phyloP scores from a whole-genome alignment of 2,113 vertebrate species.

The Myocastor coypus region DNA sequence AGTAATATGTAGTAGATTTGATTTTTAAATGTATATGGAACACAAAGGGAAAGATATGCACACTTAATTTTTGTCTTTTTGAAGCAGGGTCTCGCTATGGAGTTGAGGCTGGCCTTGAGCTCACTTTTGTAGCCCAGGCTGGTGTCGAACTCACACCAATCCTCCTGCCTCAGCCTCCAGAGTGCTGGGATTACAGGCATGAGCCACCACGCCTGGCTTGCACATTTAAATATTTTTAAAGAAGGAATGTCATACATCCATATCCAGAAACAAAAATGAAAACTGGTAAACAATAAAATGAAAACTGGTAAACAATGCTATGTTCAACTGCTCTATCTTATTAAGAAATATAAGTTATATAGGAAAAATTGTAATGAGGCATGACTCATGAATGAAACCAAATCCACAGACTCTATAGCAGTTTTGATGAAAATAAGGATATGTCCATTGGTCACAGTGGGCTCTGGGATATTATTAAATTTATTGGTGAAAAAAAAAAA shows the following conservation, averaged over 20 bases:
- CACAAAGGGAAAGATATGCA: not conserved
- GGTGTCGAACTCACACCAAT: too few relatives aligned
- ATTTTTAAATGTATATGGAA: not conserved
- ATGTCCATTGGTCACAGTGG: not conserved
- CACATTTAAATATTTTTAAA: not conserved
- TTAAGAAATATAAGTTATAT: not conserved
- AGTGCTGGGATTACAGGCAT: too few relatives aligned
- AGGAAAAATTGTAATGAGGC: not conserved
- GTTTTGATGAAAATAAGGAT: not conserved
- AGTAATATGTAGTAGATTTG: not conserved
- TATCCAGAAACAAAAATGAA: not conserved
- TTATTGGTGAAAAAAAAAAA: too few relatives aligned
- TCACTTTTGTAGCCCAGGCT: too few relatives aligned
- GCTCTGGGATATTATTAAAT: not conserved
- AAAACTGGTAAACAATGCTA: not conserved
- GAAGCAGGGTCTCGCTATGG: too few relatives aligned
- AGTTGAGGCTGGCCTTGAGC: too few relatives aligned
- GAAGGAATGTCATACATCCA: not conserved
- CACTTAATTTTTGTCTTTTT: too few relatives aligned
- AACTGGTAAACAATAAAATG: not conserved
- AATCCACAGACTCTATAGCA: not conserved
- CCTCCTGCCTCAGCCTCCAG: too few relatives aligned
- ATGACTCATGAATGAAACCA: constrained; percentile 41
- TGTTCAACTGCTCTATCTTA: not conserved
- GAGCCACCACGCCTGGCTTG: too few relatives aligned